Evolutionary conservation across 2,113 vertebrate genomes (phyloP).

Genomic region (Psettodes erumei): DNA sequence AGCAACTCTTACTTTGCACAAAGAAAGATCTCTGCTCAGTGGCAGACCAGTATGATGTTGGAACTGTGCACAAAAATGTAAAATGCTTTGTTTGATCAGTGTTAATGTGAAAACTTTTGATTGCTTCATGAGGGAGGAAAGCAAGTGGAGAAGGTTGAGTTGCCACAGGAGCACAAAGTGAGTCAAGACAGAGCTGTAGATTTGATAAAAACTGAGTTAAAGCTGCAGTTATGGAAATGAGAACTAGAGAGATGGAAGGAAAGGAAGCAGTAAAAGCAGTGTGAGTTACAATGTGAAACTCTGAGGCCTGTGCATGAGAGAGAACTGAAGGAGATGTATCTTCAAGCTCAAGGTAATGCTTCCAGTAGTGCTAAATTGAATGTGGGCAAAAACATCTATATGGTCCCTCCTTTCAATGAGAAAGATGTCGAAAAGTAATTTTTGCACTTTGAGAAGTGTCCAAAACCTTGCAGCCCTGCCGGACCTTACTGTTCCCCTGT

Average conservation of each 20-base stretch:
- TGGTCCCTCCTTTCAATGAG: not conserved
- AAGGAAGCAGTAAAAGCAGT: no score
- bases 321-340: no score
- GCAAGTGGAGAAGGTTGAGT: not conserved
- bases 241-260: no score
- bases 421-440: not conserved
- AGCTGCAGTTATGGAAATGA: no score
- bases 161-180: not conserved
- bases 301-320: no score
- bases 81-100: not conserved
- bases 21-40: not conserved
- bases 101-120: not conserved
- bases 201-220: no score
- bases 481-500: not conserved
- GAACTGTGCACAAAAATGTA: not conserved
- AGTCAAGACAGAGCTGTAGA: not conserved
- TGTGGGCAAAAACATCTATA: no score
- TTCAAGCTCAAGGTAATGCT: no score
- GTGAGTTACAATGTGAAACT: no score
- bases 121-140: not conserved
- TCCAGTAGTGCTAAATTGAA: no score
- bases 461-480: no score
- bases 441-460: not conserved
- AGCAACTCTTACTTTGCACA: not conserved
- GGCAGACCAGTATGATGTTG: not conserved